phyloP scores from a whole-genome alignment of 2,888 invertebrate species.

The Pyralis farinalis region DNA sequence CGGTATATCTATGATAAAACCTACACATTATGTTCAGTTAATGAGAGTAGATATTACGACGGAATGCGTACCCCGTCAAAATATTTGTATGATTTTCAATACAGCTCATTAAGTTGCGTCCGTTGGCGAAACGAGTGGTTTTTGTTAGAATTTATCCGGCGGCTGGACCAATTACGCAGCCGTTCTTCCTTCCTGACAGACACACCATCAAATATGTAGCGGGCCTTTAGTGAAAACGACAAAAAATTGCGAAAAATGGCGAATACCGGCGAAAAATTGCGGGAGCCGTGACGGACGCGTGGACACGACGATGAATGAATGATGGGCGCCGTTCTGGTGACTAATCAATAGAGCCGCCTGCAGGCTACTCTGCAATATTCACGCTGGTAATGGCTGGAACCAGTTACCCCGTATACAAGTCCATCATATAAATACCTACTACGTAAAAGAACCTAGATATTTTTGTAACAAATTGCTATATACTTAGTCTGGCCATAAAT shows the following conservation, averaged over 20 bases:
- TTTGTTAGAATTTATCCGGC: conserved; percentile 44
- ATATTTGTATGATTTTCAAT: conserved; percentile 8
- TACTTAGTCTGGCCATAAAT: no score
- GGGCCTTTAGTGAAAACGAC: conserved; percentile 39
- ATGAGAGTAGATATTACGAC: no score
- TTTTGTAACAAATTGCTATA: no score
- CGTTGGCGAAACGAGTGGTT: conserved; percentile 11
- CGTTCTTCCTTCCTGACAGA: conserved; percentile 57
- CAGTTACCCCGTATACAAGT: not conserved
- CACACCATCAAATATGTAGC: conserved; percentile 63
- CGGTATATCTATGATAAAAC: no score
- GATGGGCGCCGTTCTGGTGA: conserved; percentile 44
- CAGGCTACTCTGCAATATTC: conserved; percentile 14
- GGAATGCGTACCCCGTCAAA: not conserved
- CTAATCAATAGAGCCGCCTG: conserved; percentile 48
- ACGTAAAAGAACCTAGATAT: no score
- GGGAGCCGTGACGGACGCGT: conserved; percentile 45
- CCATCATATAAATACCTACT: no score
- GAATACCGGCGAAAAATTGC: conserved; percentile 18
- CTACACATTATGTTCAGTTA: no score
- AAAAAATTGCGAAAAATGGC: conserved; percentile 25
- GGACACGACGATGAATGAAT: conserved; percentile 59
- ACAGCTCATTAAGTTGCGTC: conserved; percentile 8
- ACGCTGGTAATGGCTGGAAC: conserved; percentile 7
- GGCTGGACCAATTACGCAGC: conserved; percentile 59